Base-by-base conservation (phyloP, 2,113 vertebrate species). In the Perca schrenkii region DNA sequence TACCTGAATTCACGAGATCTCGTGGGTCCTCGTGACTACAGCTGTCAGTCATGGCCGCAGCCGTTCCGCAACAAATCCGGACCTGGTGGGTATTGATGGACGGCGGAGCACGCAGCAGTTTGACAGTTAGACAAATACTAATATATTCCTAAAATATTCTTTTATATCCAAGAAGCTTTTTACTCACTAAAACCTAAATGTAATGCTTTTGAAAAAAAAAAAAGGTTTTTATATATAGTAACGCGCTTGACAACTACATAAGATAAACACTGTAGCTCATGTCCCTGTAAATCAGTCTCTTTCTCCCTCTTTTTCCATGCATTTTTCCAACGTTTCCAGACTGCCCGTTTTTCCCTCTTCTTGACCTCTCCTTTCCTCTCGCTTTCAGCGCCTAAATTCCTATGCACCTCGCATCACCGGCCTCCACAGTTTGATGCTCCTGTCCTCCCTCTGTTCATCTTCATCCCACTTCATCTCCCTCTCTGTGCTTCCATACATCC, bases 391-490 rank as follows among this genome's bases (percentile, higher is more conserved):
- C 71, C 54, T 64, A 63, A 57, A 86, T 87, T 87, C 70, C 84
- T 36, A 79, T 85, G 77, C 89, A 84, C 63, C 65, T 53, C 57
- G n/a, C 88, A 78, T 64, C 79, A 46, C 22, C 64, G 36, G 57
- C 66, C 47, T 25, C 67, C 66, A 60, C 83, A 83, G 68, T 83
- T 75, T 89, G 79, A 89, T 82, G 80, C 77, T 77, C 60, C 71
- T 79, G 79, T 86, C 79, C 67, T 81, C 63, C 61, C 43, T 82
- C 79, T 84, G 77, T 84, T 87, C 57, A 19, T 89, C 83, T 83
- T 83, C 79, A 87, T 85, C 79, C 81, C 79, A 46, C 79, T 90
- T 91, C 77, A 87, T 90, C 84, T 82, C 63, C 52, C 58, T 49
- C 75, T 53, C 74, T 67, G 80, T 90, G 86, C 79, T 74, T 71